Evolutionary conservation across 2,888 invertebrate genomes (phyloP).

Genomic region (Petrolisthes manimaculis): DNA sequence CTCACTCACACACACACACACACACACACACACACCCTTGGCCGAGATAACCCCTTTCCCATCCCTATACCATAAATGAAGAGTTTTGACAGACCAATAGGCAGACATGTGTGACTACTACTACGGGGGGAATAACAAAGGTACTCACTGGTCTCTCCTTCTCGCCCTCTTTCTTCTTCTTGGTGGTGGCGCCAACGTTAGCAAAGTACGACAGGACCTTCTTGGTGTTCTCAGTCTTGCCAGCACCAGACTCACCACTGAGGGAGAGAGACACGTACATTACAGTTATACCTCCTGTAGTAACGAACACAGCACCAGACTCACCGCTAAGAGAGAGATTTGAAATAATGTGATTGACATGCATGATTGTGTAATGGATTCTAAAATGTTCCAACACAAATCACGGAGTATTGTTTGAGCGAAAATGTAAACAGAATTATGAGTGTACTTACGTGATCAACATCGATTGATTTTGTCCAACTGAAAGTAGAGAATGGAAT

Average conservation of each 20-base stretch:
- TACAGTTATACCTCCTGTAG: background rate
- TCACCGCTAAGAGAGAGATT: no score
- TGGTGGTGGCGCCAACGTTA: conserved; percentile 88
- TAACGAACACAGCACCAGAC: background rate
- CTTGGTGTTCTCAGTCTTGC: conserved; percentile 99
- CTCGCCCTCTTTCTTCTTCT: conserved; percentile 76
- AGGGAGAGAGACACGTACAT: conserved; percentile 66
- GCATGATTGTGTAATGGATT: conserved; percentile 14
- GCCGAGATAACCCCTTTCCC: background rate
- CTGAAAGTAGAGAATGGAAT: conserved; percentile 18
- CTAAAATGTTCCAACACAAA: no score
- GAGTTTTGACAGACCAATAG: background rate
- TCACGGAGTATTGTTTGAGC: conserved; percentile 70
- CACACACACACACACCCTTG: no score
- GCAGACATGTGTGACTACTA: background rate
- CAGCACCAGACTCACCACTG: conserved; percentile 98
- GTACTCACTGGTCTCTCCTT: conserved; percentile 54
- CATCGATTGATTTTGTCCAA: conserved; percentile 53
- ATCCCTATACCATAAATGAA: background rate
- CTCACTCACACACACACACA: no score
- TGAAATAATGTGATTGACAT: background rate
- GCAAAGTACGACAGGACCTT: conserved; percentile 99
- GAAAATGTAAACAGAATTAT: background rate
- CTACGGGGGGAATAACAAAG: background rate
- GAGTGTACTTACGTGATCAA: conserved; percentile 46